Percentiles rank a stretch among this genome's conserved stretches.
phyloP scores from a whole-genome alignment of 1,140 invertebrate genomes.

The Drosophila pseudoobscura region DNA sequence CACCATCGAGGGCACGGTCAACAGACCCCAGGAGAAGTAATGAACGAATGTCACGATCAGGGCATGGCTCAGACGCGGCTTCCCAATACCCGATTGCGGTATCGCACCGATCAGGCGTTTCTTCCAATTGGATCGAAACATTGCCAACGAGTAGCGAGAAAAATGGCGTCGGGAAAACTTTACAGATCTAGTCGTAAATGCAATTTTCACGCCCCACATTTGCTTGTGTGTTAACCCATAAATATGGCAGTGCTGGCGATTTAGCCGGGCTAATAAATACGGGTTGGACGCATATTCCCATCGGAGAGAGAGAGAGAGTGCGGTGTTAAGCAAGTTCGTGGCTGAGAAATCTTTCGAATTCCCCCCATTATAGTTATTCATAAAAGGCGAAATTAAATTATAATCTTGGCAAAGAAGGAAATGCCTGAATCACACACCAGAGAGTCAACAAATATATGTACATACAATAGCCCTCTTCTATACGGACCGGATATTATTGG shows the following conservation, averaged over 20 bases:
- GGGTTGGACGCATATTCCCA: too few relatives aligned
- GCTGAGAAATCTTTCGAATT: too few relatives aligned
- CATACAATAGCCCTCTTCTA: too few relatives aligned
- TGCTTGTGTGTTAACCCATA: not conserved
- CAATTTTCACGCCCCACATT: slow-evolving; percentile 20
- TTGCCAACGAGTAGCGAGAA: slow-evolving; percentile 1
- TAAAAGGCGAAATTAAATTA: too few relatives aligned
- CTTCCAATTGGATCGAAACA: slow-evolving; percentile 1
- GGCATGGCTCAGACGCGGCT: slow-evolving; percentile 98
- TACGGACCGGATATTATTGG: too few relatives aligned
- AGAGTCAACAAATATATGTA: too few relatives aligned
- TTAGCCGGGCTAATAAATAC: too few relatives aligned
- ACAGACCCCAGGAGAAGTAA: slow-evolving; percentile 99
- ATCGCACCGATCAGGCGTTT: not conserved
- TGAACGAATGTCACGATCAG: slow-evolving; percentile 99
- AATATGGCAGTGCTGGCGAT: slow-evolving; percentile 2
- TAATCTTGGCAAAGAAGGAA: too few relatives aligned
- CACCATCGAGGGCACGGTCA: slow-evolving; percentile 98
- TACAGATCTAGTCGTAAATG: not conserved
- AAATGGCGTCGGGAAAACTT: not conserved
- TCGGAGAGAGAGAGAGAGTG: too few relatives aligned
- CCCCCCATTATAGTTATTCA: too few relatives aligned
- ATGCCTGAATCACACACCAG: too few relatives aligned
- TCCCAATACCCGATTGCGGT: slow-evolving; percentile 90
- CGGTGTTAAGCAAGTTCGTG: too few relatives aligned